phyloP scores from a whole-genome alignment of 2,888 invertebrate species.

The Xanthia togata region DNA sequence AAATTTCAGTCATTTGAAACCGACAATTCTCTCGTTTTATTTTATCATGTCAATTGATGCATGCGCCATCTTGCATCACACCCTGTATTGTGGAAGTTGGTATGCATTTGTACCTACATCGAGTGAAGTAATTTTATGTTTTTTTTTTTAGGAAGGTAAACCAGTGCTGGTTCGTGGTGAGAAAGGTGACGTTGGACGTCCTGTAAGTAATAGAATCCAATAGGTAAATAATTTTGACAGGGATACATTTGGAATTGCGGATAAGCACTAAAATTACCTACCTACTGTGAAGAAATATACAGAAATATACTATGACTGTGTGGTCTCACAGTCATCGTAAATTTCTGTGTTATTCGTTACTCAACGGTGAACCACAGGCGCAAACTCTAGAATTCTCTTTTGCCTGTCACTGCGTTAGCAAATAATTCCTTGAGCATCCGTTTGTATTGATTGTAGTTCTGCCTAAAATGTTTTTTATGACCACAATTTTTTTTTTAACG shows the following conservation, averaged over 20 bases:
- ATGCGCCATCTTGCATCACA: neutral
- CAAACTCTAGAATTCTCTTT: neutral
- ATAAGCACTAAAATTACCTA: neutral
- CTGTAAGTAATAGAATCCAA: conserved; percentile 10
- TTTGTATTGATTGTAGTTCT: neutral
- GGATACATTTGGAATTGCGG: neutral
- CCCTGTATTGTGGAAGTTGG: no score
- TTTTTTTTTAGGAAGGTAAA: conserved; percentile 11
- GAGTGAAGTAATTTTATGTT: neutral
- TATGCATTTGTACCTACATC: neutral
- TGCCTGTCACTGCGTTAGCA: no score
- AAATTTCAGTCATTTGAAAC: neutral
- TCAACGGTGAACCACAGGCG: neutral
- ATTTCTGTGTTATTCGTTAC: neutral
- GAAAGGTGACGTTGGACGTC: conserved; percentile 1
- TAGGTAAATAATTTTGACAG: neutral
- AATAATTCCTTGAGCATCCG: neutral
- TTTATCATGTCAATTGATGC: neutral
- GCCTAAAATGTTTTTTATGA: neutral
- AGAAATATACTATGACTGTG: neutral
- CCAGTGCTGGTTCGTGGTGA: conserved; percentile 21
- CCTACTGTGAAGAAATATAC: neutral
- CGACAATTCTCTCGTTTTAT: neutral
- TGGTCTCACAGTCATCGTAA: neutral
- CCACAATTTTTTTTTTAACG: neutral